phyloP scores from a whole-genome alignment of 2,888 invertebrate species.

The Metellina segmentata region DNA sequence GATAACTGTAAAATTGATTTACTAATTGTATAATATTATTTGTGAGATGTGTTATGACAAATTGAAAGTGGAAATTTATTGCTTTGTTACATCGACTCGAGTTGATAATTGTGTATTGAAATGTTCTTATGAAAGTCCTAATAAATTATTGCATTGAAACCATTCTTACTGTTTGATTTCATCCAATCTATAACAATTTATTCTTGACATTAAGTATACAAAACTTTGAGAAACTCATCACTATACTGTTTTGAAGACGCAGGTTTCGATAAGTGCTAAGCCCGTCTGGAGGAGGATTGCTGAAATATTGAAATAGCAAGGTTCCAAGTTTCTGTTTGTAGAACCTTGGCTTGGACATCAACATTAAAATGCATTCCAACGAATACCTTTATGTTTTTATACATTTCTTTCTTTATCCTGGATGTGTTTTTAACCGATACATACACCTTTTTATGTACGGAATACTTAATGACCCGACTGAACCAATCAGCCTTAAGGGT shows the following conservation, averaged over 20 bases:
- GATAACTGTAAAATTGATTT: too few species aligned
- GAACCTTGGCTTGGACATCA: not conserved
- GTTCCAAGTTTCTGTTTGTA: not conserved
- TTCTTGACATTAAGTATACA: slow-evolving; percentile 13
- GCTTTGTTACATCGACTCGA: too few species aligned
- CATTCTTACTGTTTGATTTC: not conserved
- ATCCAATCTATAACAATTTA: not conserved
- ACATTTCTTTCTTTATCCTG: not conserved
- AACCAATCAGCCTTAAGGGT: too few species aligned
- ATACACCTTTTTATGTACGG: too few species aligned
- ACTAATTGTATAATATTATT: too few species aligned
- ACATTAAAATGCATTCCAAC: not conserved
- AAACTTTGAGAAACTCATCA: slow-evolving; percentile 20
- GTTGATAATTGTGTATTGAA: too few species aligned
- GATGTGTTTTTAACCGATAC: too few species aligned
- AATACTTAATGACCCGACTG: too few species aligned
- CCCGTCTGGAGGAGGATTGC: not conserved
- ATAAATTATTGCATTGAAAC: too few species aligned
- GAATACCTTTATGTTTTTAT: not conserved
- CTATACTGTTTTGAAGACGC: not conserved
- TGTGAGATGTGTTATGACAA: too few species aligned
- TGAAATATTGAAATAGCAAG: not conserved
- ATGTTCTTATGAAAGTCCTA: too few species aligned
- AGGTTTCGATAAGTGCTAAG: slow-evolving; percentile 22
- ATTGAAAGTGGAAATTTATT: too few species aligned